Evolutionary conservation across 2,888 invertebrate species (phyloP).

Genomic region (Archips crataeganus): DNA sequence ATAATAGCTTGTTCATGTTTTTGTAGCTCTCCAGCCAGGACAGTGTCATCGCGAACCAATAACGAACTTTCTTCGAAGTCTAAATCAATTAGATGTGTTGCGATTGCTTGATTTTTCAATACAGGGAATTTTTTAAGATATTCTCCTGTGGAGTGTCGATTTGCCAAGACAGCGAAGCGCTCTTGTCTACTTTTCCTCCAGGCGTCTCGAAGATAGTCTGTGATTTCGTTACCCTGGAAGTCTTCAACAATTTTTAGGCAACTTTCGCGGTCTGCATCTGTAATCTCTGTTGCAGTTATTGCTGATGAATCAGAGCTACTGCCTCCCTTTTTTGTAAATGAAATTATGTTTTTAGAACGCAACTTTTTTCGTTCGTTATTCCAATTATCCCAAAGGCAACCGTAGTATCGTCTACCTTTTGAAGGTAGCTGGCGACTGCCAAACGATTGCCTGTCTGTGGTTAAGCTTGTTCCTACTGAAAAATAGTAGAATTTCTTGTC

Average conservation of each 20-base stretch:
- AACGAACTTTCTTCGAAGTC: neutral
- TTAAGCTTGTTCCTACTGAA: neutral
- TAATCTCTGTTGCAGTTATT: conserved; percentile 2
- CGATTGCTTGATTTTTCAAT: conserved; percentile 1
- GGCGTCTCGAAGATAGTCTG: conserved; percentile 1
- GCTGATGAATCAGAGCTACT: conserved; percentile 2
- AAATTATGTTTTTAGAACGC: conserved; percentile 1
- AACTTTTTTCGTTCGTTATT: conserved; percentile 5
- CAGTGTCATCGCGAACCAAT: neutral
- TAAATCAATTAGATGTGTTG: neutral
- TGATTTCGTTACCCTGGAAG: neutral
- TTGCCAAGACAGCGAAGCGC: neutral
- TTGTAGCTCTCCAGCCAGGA: neutral
- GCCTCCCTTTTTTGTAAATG: neutral
- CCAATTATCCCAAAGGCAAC: conserved; percentile 8
- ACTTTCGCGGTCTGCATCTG: conserved; percentile 3
- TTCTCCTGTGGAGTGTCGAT: neutral
- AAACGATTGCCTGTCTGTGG: neutral
- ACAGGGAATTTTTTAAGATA: neutral
- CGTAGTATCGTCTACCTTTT: conserved; percentile 1
- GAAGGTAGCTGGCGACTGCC: conserved; percentile 9
- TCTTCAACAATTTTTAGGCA: neutral
- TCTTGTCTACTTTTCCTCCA: neutral
- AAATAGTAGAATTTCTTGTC: conserved; percentile 3
- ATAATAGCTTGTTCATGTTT: conserved; percentile 4